phyloP scores from a whole-genome alignment of 2,797 vertebrate species.

The Threskiornis aethiopicus region DNA sequence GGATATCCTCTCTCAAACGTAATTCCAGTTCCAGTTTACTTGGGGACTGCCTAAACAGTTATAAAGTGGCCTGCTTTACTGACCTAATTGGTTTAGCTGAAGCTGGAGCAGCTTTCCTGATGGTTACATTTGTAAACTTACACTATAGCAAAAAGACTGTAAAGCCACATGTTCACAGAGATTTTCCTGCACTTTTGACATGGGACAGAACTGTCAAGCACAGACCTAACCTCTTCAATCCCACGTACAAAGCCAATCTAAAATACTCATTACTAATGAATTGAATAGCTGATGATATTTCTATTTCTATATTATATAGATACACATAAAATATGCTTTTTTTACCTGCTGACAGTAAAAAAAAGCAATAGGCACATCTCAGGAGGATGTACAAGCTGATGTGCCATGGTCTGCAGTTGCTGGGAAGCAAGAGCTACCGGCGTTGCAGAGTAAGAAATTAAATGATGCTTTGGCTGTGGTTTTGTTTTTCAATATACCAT shows the following conservation, averaged over 20 bases:
- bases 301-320: neutral
- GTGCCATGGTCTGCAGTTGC: too few relatives aligned
- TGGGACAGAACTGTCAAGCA: neutral
- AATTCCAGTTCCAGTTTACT: neutral
- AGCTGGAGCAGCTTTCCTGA: neutral
- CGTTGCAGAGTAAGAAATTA: neutral
- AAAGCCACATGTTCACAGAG: fast-evolving
- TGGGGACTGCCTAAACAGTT: too few relatives aligned
- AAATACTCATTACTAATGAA: neutral
- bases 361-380: neutral
- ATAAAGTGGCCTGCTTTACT: neutral
- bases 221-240: neutral
- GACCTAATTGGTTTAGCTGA: neutral
- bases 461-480: neutral
- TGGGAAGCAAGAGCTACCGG: neutral
- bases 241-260: fast-evolving
- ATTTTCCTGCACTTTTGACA: neutral
- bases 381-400: neutral
- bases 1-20: neutral
- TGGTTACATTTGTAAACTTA: neutral
- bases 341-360: neutral
- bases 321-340: neutral
- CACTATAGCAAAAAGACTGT: neutral
- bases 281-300: neutral
- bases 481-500: neutral